Percentiles rank a stretch among this genome's conserved stretches.
Conservation (phyloP, 2,888 invertebrate genomes). For the Flabesymbios commensalis region DNA sequence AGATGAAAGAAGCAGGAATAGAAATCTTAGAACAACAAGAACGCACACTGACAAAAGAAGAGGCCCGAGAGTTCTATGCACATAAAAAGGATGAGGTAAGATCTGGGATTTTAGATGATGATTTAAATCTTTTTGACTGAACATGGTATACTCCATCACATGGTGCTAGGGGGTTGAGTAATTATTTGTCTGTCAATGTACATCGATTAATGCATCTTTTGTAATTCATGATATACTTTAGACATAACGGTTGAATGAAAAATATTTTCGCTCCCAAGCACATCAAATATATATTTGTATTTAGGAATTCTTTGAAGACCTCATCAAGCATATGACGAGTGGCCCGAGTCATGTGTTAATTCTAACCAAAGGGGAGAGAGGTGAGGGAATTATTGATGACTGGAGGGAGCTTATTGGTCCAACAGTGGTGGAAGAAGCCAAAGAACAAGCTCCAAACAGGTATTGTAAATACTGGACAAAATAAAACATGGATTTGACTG, state of each 20-base stretch:
- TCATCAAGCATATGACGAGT: constrained; percentile 56
- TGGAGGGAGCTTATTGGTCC: constrained; percentile 60
- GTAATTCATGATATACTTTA: no score
- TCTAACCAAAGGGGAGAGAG: constrained; percentile 54
- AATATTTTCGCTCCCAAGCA: no score
- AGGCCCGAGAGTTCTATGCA: constrained; percentile 55
- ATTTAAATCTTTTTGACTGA: not conserved
- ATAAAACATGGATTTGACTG: no score
- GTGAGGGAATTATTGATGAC: constrained; percentile 54
- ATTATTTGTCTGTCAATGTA: no score
- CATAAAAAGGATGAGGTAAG: constrained; percentile 53
- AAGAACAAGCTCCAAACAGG: constrained; percentile 56
- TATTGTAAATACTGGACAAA: no score
- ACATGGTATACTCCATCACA: not conserved
- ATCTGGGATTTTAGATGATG: not conserved
- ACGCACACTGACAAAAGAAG: constrained; percentile 55
- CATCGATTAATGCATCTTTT: no score
- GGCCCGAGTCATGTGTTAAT: constrained; percentile 56
- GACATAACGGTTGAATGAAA: no score
- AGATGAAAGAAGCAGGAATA: constrained; percentile 55
- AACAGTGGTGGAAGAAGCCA: constrained; percentile 56
- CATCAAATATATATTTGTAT: not conserved
- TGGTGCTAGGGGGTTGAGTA: not conserved
- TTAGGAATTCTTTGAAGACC: constrained; percentile 56
- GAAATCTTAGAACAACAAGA: constrained; percentile 56